Evolutionary conservation across 2,113 vertebrate species (phyloP).

Genomic region (Chionodraco myersi): DNA sequence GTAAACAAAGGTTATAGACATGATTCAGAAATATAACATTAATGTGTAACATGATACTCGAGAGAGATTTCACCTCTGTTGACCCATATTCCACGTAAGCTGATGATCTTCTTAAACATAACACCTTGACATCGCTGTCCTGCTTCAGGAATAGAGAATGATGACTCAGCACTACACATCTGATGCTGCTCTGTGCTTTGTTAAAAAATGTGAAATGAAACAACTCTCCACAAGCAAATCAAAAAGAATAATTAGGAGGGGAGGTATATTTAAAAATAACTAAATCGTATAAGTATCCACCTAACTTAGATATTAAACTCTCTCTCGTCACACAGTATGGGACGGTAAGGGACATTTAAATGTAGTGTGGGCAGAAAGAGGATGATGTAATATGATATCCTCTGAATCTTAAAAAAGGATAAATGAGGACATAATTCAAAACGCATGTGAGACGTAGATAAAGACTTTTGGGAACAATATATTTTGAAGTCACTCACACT

Average conservation of each 20-base stretch:
- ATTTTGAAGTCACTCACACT: slow-evolving; percentile 11
- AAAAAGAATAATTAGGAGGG: no score
- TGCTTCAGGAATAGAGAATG: slow-evolving; percentile 75
- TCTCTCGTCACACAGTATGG: neutral
- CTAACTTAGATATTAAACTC: neutral
- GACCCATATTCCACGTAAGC: slow-evolving; percentile 88
- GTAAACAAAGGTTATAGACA: neutral
- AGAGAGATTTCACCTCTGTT: slow-evolving; percentile 80
- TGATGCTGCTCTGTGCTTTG: neutral
- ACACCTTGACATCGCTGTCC: slow-evolving; percentile 78
- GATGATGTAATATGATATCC: neutral
- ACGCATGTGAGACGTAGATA: slow-evolving; percentile 1
- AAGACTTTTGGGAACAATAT: slow-evolving; percentile 1
- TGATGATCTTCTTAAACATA: slow-evolving; percentile 87
- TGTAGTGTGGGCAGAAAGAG: neutral
- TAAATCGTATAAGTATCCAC: neutral
- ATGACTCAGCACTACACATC: slow-evolving; percentile 65
- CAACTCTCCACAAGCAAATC: neutral
- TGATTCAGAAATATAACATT: neutral
- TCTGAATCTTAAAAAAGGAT: slow-evolving; percentile 13
- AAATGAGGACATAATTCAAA: neutral
- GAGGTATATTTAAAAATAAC: neutral
- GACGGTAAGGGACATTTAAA: neutral
- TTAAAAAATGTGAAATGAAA: neutral
- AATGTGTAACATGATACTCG: neutral